Conservation (phyloP, 2,888 invertebrate genomes). For the Andrena praecox region DNA sequence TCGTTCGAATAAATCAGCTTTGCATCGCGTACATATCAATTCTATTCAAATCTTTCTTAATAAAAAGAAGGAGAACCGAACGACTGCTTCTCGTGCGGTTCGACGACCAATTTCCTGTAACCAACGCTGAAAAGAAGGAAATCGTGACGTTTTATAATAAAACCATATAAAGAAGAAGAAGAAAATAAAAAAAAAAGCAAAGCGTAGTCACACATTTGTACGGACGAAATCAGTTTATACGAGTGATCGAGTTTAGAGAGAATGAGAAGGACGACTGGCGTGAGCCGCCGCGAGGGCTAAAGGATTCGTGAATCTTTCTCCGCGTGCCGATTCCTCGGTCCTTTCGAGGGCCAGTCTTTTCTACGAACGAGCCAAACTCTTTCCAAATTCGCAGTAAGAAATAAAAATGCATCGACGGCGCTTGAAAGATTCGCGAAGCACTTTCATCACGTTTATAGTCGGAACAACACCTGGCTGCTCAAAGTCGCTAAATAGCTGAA, state of each 20-base stretch:
- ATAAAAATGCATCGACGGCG: not conserved
- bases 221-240: constrained; percentile 40
- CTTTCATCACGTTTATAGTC: not conserved
- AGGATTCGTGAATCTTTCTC: constrained; percentile 8
- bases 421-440: not conserved
- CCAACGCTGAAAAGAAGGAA: constrained; percentile 11
- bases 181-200: not conserved
- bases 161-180: not conserved
- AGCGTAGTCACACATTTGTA: constrained; percentile 36
- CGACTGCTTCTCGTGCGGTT: constrained; percentile 44
- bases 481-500: no score
- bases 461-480: not conserved
- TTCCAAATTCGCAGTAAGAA: not conserved
- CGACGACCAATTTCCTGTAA: constrained; percentile 55
- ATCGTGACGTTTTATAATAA: constrained; percentile 32
- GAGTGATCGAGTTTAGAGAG: constrained; percentile 28
- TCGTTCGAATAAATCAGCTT: not conserved
- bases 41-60: constrained; percentile 3
- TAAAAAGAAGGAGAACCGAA: not conserved
- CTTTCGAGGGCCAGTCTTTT: constrained; percentile 6
- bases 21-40: not conserved
- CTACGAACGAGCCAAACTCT: not conserved
- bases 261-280: constrained; percentile 13
- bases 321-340: constrained; percentile 19
- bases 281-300: not conserved